A percentile compares a stretch with the other conserved stretches of the same genome.
Evolutionary conservation across 2,888 invertebrate genomes (phyloP).

Genomic region (Gastrophysa polygoni): DNA sequence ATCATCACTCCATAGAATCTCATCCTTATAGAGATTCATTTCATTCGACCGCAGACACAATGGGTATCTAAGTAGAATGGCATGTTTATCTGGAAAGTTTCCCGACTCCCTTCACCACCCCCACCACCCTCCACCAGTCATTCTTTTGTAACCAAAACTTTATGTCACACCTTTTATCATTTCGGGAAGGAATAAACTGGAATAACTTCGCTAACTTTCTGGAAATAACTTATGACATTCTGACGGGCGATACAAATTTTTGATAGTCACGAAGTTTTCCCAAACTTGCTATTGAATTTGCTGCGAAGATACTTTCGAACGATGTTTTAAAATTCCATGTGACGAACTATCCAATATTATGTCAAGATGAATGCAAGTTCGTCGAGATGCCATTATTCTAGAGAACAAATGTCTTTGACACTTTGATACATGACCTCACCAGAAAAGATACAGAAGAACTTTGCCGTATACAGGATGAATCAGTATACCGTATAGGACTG

Average conservation of each 20-base stretch:
- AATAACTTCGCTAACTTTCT: constrained; percentile 13
- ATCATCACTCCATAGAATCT: too few relatives aligned
- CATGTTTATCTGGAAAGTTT: constrained; percentile 30
- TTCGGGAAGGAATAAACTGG: constrained; percentile 16
- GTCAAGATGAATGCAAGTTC: neutral
- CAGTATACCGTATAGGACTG: too few relatives aligned
- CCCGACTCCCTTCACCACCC: neutral
- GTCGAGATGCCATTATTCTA: neutral
- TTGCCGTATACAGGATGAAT: too few relatives aligned
- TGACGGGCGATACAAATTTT: constrained; percentile 28
- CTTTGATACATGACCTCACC: too few relatives aligned
- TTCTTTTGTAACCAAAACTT: constrained; percentile 19
- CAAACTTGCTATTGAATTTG: neutral
- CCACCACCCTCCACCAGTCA: neutral
- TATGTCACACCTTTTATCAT: constrained; percentile 29
- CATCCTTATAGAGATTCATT: neutral
- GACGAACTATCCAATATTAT: neutral
- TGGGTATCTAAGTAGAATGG: constrained; percentile 15
- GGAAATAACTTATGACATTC: constrained; percentile 33
- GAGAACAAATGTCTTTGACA: too few relatives aligned
- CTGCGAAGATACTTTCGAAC: neutral
- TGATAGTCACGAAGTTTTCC: neutral
- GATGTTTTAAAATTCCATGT: neutral
- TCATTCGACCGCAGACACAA: neutral
- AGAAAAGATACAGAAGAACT: too few relatives aligned